These are phyloP conservation scores for Drosophila putrida DNA, from an alignment of 2,888 invertebrate genomes.

Conservation along the genomic window DNA sequence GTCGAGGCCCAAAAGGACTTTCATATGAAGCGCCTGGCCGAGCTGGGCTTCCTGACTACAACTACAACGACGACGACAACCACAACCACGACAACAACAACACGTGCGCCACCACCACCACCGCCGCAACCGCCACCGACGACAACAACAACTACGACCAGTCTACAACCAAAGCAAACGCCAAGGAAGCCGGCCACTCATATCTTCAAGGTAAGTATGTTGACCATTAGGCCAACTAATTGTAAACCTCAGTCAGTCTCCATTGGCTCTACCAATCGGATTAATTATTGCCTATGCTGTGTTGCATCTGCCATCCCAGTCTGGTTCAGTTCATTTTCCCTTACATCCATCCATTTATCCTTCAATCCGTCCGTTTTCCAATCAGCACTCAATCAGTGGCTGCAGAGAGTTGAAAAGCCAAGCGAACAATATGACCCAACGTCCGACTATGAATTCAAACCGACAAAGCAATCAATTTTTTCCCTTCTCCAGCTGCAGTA, in stretches of 20 bases:
- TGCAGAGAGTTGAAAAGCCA: constrained; percentile 62
- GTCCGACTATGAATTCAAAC: constrained; percentile 62
- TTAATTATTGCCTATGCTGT: constrained; percentile 39
- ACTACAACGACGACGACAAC: constrained; percentile 86
- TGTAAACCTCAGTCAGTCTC: constrained; percentile 35
- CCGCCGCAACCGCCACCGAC: constrained; percentile 79
- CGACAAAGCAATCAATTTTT: constrained; percentile 78
- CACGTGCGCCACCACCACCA: constrained; percentile 71
- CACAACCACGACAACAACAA: constrained; percentile 84
- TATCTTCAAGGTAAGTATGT: constrained; percentile 73
- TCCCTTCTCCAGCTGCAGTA: constrained; percentile 25
- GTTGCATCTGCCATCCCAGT: not conserved
- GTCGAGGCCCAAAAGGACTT: constrained; percentile 96
- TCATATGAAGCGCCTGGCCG: constrained; percentile 88
- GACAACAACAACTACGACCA: constrained; percentile 83
- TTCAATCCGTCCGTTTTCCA: constrained; percentile 71
- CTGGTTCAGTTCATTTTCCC: not conserved
- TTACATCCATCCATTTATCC: constrained; percentile 38
- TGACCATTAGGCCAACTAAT: constrained; percentile 60
- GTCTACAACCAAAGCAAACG: constrained; percentile 83
- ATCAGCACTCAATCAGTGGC: constrained; percentile 80
- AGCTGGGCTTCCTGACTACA: constrained; percentile 86
- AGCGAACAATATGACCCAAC: constrained; percentile 69
- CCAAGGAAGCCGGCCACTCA: constrained; percentile 78
- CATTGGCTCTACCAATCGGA: constrained; percentile 34